A percentile compares a stretch with the other conserved stretches of the same genome.
Evolutionary conservation across 2,113 vertebrate genomes (phyloP).

Genomic region (Agapornis roseicollis): DNA sequence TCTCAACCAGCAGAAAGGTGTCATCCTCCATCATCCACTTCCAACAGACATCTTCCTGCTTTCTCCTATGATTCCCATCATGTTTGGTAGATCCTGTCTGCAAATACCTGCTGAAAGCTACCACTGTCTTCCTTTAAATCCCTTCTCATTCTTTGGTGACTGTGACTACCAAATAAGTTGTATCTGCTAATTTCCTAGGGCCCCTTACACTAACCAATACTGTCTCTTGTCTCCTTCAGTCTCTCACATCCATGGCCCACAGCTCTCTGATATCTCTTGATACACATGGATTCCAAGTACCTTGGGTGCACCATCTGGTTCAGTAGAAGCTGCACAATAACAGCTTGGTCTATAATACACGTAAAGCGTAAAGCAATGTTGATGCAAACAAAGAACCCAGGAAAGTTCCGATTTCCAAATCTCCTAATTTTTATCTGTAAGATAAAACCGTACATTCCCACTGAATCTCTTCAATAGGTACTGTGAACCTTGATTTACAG

Average conservation of each 20-base stretch:
- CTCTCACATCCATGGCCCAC: not conserved
- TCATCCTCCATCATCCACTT: not conserved
- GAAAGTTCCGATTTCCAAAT: not conserved
- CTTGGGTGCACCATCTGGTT: not conserved
- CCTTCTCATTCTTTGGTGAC: not conserved
- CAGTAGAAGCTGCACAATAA: not conserved
- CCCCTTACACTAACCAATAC: not conserved
- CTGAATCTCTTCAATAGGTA: not conserved
- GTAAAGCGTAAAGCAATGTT: not conserved
- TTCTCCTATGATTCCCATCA: not conserved
- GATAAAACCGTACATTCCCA: not conserved
- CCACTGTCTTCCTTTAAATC: not conserved
- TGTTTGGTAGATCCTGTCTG: not conserved
- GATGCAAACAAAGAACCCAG: not conserved
- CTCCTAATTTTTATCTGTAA: not conserved
- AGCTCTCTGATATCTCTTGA: not conserved
- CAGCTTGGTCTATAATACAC: not conserved
- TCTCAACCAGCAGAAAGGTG: not conserved
- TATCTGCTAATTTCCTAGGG: not conserved
- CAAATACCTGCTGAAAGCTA: not conserved
- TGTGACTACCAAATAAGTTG: not conserved
- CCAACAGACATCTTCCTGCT: not conserved
- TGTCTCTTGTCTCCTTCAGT: not conserved
- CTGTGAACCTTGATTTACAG: not conserved
- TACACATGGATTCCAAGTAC: accelerated